Base-by-base conservation (phyloP, 2,888 invertebrate species). In the Creontiades dilutus region DNA sequence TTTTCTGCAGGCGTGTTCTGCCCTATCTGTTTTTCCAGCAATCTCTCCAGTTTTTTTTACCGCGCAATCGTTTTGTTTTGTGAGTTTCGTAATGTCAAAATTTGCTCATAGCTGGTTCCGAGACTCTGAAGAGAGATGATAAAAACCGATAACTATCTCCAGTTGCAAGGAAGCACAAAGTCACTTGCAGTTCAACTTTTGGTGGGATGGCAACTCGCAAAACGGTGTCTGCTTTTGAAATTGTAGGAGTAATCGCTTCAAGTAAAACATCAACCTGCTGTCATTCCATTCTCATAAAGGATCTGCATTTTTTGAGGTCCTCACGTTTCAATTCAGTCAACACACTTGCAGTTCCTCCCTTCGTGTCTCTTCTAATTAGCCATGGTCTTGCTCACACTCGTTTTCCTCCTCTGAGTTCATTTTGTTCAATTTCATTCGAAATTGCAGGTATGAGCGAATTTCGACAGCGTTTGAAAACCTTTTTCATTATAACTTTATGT, bases 141-240 rank as follows among this genome's bases (percentile, higher is more conserved):
- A n/a, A n/a, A n/a, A n/a, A n/a, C n/a, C n/a, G n/a, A n/a, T n/a
- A n/a, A n/a, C n/a, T n/a, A n/a, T n/a, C n/a, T n/a, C n/a, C n/a
- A n/a, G n/a, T n/a, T n/a, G n/a, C n/a, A n/a, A n/a, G n/a, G n/a
- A n/a, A n/a, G n/a, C n/a, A n/a, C n/a, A n/a, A n/a, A n/a, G n/a
- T n/a, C n/a, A n/a, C n/a, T n/a, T n/a, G n/a, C 37, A 37, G 7
- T 37, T 37, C 37, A 37, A 37, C 7, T 37, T 75, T 75, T 75
- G 16, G 7, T 75, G 75, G 19, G 75, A 3, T 75, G 19, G n/a
- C 16, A 75, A 13, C 16, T 75, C 12, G 2, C 4, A 75, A 75
- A 75, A 19, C 13, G 19, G 75, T 75, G 75, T 75, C 75, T 75
- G 75, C 4, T 75, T 75, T 75, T 75, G 75, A 75, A 75, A 75